Evolutionary conservation across 2,113 vertebrate species (phyloP), one percentile per base, ranked within the genome.

Genomic region (Mustela nigripes): DNA sequence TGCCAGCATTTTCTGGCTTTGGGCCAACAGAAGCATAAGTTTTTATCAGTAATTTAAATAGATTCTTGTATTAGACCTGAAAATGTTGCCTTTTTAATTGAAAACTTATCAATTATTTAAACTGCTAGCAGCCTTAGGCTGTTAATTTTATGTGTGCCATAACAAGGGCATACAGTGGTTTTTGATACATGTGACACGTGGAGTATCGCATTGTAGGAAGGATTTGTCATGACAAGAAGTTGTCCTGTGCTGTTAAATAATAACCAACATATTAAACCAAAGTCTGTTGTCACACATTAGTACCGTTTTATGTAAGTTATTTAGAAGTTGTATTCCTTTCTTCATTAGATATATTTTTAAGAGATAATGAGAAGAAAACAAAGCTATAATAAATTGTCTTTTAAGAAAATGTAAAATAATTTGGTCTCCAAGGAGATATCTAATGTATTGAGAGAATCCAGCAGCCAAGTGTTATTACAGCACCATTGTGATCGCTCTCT

Each of bases 101-200:
- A 98, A 98, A 98, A 97, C 98, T 98, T 98, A 98, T 98, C 97
- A 98, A 98, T 98, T 98, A 98, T 98, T 98, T 97, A 98, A 97
- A 97, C 98, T 19, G 15, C 88, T 79, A 62, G 88, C 82, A 92
- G 98, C 97, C 97, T 31, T 53, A 69, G 97, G 96, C 96, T 94
- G 90, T 97, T 98, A 94, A 98, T 98, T 98, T 97, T 97, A 94
- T 97, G 97, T 95, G 67, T 56, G 36, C 85, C 45, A 21, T 97
- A 96, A 94, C 97, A 94, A 89, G 92, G 91, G 74, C 74, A 71
- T 80, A 87, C 82, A 26, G 79, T 96, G 78, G 80, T 63, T 98
- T 97, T 78, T 95, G 97, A 93, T 96, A 36, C 91, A 95, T 97
- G 92, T 84, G 97, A 98, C 90, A 42, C 18, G 2, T 39, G 36